These are phyloP conservation scores for Diaphora mendica DNA, from an alignment of 2,888 invertebrate genomes.

Conservation along the genomic window DNA sequence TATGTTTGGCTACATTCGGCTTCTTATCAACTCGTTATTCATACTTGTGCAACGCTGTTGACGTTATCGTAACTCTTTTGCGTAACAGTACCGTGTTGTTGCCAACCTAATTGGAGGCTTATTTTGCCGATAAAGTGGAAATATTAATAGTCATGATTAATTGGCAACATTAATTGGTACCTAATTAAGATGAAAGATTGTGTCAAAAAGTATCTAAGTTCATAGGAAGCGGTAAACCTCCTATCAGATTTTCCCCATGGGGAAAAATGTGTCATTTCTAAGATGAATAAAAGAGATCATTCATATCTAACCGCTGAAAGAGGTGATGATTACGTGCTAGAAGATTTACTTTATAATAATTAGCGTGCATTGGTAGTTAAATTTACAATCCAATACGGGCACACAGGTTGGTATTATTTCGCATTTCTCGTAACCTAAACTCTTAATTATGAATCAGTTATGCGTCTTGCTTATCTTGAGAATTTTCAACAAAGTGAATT, in stretches of 20 bases:
- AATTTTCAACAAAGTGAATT: slow-evolving; percentile 6
- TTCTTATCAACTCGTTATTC: slow-evolving; percentile 56
- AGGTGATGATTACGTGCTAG: no score
- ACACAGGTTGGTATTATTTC: no score
- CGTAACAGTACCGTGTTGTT: slow-evolving; percentile 50
- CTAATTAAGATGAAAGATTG: background rate
- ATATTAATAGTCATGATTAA: slow-evolving; percentile 10
- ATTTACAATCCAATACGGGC: no score
- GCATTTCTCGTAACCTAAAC: no score
- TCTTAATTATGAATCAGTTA: background rate
- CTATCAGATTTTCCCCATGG: no score
- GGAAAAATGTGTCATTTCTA: no score
- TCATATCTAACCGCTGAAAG: no score
- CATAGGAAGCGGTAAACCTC: no score
- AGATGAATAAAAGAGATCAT: no score
- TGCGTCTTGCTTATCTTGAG: background rate
- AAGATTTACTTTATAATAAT: no score
- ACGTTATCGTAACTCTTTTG: slow-evolving; percentile 53
- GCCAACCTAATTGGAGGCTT: slow-evolving; percentile 15
- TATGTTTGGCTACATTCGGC: slow-evolving; percentile 36
- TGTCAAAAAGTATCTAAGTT: no score
- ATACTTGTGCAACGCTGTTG: slow-evolving; percentile 56
- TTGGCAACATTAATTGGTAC: background rate
- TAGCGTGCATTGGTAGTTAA: background rate
- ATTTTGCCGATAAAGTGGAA: slow-evolving; percentile 11